phyloP scores from a whole-genome alignment of 2,113 vertebrate genomes.

The Corythoichthys haematopterus region DNA sequence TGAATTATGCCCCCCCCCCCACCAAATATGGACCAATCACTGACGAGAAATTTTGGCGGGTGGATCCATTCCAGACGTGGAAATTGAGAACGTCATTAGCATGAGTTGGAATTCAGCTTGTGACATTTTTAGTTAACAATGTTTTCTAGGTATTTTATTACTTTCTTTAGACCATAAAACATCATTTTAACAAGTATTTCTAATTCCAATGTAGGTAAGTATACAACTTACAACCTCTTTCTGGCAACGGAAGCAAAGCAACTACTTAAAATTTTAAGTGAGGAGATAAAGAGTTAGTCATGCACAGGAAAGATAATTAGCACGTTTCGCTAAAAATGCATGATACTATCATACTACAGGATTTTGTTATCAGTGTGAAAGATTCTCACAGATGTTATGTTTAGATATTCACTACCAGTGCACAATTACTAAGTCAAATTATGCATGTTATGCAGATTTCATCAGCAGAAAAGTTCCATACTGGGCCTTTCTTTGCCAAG shows the following conservation, averaged over 20 bases:
- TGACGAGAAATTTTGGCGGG: no score
- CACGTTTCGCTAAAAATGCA: neutral
- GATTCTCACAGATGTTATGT: neutral
- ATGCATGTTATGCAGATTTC: conserved; percentile 22
- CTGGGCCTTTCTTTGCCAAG: conserved; percentile 30
- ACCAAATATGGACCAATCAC: no score
- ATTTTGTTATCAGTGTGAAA: neutral
- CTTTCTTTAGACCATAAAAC: no score
- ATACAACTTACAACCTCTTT: no score
- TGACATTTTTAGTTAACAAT: no score
- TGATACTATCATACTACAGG: neutral
- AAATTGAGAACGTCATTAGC: no score
- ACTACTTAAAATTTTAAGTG: neutral
- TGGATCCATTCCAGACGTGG: no score
- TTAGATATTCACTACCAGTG: neutral
- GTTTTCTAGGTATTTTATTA: no score
- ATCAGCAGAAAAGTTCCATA: conserved; percentile 50
- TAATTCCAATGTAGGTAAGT: no score
- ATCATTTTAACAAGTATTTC: no score
- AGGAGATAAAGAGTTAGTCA: neutral
- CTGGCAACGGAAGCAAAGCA: neutral
- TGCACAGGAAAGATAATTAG: neutral
- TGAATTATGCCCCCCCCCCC: no score
- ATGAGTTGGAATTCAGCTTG: no score
- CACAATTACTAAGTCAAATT: conserved; percentile 9